Percentiles rank a stretch among this genome's conserved stretches.
These are phyloP conservation scores for Echinometra lucunter DNA, from an alignment of 53 echinoderm and acorn worm genomes.

Conservation along the genomic window DNA sequence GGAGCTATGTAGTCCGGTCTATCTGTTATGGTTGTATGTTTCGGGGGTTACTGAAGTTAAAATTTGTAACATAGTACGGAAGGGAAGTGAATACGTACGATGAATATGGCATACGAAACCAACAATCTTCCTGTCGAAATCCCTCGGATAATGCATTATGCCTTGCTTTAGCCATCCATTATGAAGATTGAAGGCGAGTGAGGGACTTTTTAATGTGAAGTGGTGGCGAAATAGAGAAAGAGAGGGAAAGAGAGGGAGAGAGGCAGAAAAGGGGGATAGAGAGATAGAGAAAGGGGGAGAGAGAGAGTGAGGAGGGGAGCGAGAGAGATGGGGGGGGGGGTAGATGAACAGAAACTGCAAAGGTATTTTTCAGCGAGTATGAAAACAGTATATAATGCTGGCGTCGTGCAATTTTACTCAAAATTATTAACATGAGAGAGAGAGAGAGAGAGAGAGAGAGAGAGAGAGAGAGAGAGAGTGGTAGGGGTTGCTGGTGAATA, in stretches of 20 bases:
- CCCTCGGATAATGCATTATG: background rate
- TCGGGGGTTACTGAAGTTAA: background rate
- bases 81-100: background rate
- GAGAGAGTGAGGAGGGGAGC: background rate
- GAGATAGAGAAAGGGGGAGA: background rate
- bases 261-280: background rate
- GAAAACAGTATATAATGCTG: too few relatives aligned
- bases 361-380: background rate
- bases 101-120: constrained; percentile 2
- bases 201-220: background rate
- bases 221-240: background rate
- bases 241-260: background rate
- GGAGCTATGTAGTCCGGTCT: background rate
- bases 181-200: background rate
- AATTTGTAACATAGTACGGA: background rate
- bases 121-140: background rate
- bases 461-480: too few relatives aligned
- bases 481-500: too few relatives aligned
- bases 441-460: too few relatives aligned
- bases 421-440: background rate
- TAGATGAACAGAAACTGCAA: too few relatives aligned
- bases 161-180: background rate
- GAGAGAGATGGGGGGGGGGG: background rate
- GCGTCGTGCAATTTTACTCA: too few relatives aligned
- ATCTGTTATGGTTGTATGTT: constrained; percentile 7